Evolutionary conservation across 2,888 invertebrate genomes (phyloP), one percentile per base, ranked within the genome.

Genomic region (Microplitis manilae): DNA sequence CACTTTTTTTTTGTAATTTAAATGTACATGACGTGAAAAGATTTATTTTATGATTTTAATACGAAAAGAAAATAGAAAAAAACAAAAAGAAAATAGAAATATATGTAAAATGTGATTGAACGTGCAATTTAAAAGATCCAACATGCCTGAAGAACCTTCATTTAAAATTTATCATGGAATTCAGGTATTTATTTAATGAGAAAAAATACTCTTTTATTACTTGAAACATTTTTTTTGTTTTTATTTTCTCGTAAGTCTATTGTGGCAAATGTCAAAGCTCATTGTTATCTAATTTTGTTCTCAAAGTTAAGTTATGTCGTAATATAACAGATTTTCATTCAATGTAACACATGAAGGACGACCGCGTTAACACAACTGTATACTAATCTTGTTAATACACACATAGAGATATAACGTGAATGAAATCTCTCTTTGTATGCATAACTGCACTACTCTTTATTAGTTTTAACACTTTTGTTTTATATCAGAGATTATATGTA

Each of bases 91-190:
- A 71, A 38, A 71, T 17, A 15, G 9, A 30, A 30, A 20, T 6
- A 30, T 40, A 40, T 39, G 9, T 38, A 17, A 4, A 2, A 59
- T 60, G 60, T 62, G 38, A 68, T 72, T 67, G 13, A n/a, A 38
- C 20, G 15, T 72, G 62, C 6, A 40, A 20, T 62, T 13, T 62
- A 17, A 20, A 39, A 20, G 15, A 61, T 13, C 17, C 67, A 77
- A 72, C 50, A 77, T 77, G 76, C 76, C 76, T 15, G 76, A 77
- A 68, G 68, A 72, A 61, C n/a, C 41, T 62, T 77, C 68, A 41
- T 68, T 73, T 15, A 72, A n/a, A 61, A 68, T 77, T 77, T 73
- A 77, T 68, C 8, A 17, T 68, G 62, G 73, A 5, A 62, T 73
- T 61, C 20, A 77, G 76, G 76, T 77, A 77, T 68, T 71, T 72